Evolutionary conservation across 2,888 invertebrate genomes (phyloP).

Genomic region (Drosophila colorata): DNA sequence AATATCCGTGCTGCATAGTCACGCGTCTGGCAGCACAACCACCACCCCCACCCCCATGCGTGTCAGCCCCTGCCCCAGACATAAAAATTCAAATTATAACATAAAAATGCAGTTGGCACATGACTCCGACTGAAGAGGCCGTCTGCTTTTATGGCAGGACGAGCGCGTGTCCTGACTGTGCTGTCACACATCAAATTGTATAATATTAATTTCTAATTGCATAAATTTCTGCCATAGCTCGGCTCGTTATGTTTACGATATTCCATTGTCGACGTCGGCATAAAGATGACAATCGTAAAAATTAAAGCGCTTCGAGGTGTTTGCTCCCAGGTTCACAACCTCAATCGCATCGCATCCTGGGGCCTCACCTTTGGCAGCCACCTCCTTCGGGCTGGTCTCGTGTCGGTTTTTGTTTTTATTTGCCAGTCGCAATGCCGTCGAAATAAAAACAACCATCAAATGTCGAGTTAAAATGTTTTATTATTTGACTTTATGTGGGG

Average conservation of each 20-base stretch:
- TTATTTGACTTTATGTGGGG: conserved; percentile 68
- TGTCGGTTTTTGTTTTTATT: conserved; percentile 73
- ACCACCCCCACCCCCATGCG: background rate
- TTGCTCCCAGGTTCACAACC: conserved; percentile 28
- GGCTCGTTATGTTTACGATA: conserved; percentile 64
- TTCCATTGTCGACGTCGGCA: conserved; percentile 22
- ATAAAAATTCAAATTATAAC: conserved; percentile 67
- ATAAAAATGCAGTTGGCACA: conserved; percentile 78
- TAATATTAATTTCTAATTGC: conserved; percentile 84
- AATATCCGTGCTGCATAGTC: conserved; percentile 33
- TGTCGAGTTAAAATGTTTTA: conserved; percentile 81
- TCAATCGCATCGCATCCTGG: background rate
- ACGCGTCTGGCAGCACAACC: conserved; percentile 26
- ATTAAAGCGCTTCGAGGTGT: conserved; percentile 75
- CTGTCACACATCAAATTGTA: conserved; percentile 68
- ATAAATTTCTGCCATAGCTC: conserved; percentile 75
- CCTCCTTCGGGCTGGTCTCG: conserved; percentile 23
- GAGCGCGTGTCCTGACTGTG: conserved; percentile 59
- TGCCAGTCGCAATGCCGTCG: conserved; percentile 76
- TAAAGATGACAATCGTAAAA: conserved; percentile 63
- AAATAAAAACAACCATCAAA: conserved; percentile 83
- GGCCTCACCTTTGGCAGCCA: conserved; percentile 24
- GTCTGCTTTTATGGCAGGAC: conserved; percentile 55
- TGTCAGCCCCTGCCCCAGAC: conserved; percentile 5
- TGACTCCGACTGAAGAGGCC: conserved; percentile 24